Evolutionary conservation across 2,113 vertebrate species (phyloP).

Genomic region (Picathartes gymnocephalus): DNA sequence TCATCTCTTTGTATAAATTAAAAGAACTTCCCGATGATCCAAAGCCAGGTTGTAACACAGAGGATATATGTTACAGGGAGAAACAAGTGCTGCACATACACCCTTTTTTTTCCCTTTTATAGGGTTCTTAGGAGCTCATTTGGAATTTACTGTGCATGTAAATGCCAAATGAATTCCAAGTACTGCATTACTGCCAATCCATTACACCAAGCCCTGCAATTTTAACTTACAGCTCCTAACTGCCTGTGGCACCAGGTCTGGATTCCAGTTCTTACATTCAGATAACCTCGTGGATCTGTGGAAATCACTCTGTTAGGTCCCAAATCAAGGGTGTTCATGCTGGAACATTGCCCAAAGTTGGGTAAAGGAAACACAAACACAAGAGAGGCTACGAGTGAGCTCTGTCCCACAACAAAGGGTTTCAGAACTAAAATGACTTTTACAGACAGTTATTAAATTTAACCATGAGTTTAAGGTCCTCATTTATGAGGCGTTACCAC

Average conservation of each 20-base stretch:
- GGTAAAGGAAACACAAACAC: not conserved
- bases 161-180: slow-evolving; percentile 48
- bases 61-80: not conserved
- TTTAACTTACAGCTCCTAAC: not conserved
- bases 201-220: slow-evolving; percentile 4
- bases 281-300: not conserved
- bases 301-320: not conserved
- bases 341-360: not conserved
- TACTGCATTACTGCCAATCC: not conserved
- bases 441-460: not conserved
- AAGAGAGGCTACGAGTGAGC: not conserved
- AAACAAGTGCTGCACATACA: not conserved
- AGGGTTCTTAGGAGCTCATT: slow-evolving; percentile 41
- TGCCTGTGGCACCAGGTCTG: not conserved
- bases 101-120: not conserved
- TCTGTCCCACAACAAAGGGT: not conserved
- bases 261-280: not conserved
- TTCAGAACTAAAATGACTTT: not conserved
- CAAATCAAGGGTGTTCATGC: not conserved
- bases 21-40: not conserved
- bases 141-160: slow-evolving; percentile 57
- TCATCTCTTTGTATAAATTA: not conserved
- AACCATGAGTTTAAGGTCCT: not conserved
- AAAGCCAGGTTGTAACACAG: not conserved
- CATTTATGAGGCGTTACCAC: not conserved